Evolutionary conservation across 2,113 vertebrate species (phyloP).

Genomic region (Vulpes lagopus): DNA sequence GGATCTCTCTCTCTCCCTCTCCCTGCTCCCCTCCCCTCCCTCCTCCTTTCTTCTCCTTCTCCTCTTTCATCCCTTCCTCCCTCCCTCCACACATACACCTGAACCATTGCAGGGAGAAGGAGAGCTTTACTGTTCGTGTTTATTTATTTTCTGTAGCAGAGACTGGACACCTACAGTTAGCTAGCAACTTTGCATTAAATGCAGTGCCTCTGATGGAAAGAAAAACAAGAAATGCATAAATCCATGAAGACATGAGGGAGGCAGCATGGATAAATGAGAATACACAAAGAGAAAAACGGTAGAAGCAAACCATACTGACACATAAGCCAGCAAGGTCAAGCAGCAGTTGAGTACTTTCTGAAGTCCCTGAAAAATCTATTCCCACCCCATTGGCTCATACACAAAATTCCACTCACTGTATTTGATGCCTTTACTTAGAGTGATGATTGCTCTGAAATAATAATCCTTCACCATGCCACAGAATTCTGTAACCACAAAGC

Average conservation of each 20-base stretch:
- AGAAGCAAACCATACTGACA: background rate
- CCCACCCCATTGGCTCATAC: background rate
- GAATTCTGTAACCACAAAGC: background rate
- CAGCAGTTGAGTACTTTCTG: background rate
- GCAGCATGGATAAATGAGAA: background rate
- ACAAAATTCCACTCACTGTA: background rate
- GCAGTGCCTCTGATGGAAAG: background rate
- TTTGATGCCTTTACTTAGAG: background rate
- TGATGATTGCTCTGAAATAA: background rate
- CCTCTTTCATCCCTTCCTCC: background rate
- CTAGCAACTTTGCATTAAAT: background rate
- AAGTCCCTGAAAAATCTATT: constrained; percentile 28
- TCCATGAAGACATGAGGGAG: background rate
- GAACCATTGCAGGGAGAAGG: background rate
- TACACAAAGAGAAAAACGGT: background rate
- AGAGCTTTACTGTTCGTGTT: background rate
- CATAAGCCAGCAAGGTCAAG: background rate
- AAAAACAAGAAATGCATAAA: constrained; percentile 13
- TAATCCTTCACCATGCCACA: constrained; percentile 24
- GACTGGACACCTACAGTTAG: background rate
- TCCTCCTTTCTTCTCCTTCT: background rate
- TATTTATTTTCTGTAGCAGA: constrained; percentile 1
- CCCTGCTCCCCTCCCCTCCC: background rate
- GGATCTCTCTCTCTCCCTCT: background rate
- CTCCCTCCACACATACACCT: background rate